Percentiles rank a stretch among this genome's conserved stretches.
Conservation (phyloP, 2,888 invertebrate species). For the Watsonalla cultraria region DNA sequence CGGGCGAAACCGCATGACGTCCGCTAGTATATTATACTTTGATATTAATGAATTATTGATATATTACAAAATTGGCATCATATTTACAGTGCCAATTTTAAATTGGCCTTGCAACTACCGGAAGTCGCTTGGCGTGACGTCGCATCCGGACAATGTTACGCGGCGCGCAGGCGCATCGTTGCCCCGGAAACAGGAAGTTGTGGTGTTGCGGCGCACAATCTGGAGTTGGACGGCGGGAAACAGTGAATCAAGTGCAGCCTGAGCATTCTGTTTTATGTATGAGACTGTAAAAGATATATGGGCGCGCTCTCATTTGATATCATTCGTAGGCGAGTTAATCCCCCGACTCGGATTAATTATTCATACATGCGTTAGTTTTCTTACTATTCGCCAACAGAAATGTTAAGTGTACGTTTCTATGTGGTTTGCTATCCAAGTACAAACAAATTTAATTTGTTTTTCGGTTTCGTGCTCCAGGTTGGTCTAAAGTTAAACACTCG, state of each 20-base stretch:
- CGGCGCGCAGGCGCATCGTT: conserved; percentile 63
- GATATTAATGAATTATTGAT: no score
- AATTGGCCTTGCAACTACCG: conserved; percentile 30
- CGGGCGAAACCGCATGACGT: no score
- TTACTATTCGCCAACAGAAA: conserved; percentile 3
- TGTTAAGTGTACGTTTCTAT: background rate
- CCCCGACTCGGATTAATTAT: conserved; percentile 32
- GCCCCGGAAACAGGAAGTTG: conserved; percentile 73
- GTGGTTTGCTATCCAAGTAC: conserved; percentile 14
- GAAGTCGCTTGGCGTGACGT: conserved; percentile 55
- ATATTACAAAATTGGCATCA: conserved; percentile 1
- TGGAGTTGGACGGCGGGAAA: conserved; percentile 73
- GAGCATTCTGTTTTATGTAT: conserved; percentile 65
- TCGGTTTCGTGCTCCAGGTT: conserved; percentile 2
- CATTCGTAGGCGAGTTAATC: conserved; percentile 26
- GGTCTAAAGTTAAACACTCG: no score
- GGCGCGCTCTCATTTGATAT: conserved; percentile 47
- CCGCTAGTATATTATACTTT: no score
- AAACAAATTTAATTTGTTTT: conserved; percentile 16
- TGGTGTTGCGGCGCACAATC: conserved; percentile 74
- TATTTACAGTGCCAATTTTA: conserved; percentile 12
- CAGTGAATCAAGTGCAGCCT: conserved; percentile 73
- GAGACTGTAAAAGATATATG: conserved; percentile 63
- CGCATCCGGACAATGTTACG: conserved; percentile 37
- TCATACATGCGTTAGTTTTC: conserved; percentile 27